phyloP scores from a whole-genome alignment of 1,140 invertebrate genomes.

The Psilanteris sp. region DNA sequence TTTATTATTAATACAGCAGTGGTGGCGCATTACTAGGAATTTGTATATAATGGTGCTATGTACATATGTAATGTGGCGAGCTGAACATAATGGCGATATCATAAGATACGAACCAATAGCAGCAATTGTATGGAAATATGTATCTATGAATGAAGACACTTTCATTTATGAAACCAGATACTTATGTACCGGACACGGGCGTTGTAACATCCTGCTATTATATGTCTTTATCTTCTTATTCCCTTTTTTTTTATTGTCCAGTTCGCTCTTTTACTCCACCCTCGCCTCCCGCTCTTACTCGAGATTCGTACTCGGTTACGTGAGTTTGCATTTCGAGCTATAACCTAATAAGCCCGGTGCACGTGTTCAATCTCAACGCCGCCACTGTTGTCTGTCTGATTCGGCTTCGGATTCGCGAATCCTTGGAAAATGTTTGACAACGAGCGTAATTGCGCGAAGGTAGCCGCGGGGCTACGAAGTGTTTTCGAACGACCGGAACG shows the following conservation, averaged over 20 bases:
- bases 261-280: no score
- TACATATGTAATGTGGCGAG: slow-evolving; percentile 74
- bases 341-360: slow-evolving; percentile 44
- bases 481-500: no score
- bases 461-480: no score
- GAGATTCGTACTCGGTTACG: slow-evolving; percentile 53
- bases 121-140: slow-evolving; percentile 80
- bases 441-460: no score
- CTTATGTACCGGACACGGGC: slow-evolving; percentile 77
- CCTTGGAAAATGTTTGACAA: no score
- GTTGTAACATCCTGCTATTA: slow-evolving; percentile 79
- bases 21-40: slow-evolving; percentile 72
- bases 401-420: no score
- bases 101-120: slow-evolving; percentile 78
- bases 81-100: slow-evolving; percentile 76
- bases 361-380: slow-evolving; percentile 33
- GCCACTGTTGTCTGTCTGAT: no score
- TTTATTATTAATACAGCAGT: slow-evolving; percentile 77
- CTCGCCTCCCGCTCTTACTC: no score
- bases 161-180: slow-evolving; percentile 79
- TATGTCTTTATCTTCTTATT: slow-evolving; percentile 73
- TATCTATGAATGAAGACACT: slow-evolving; percentile 80
- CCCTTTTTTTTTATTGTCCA: slow-evolving; percentile 67
- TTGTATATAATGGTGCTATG: slow-evolving; percentile 79
- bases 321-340: slow-evolving; percentile 44